Percentiles rank a stretch among this genome's conserved stretches.
phyloP scores from a whole-genome alignment of 2,113 vertebrate genomes.

The Brienomyrus brachyistius region DNA sequence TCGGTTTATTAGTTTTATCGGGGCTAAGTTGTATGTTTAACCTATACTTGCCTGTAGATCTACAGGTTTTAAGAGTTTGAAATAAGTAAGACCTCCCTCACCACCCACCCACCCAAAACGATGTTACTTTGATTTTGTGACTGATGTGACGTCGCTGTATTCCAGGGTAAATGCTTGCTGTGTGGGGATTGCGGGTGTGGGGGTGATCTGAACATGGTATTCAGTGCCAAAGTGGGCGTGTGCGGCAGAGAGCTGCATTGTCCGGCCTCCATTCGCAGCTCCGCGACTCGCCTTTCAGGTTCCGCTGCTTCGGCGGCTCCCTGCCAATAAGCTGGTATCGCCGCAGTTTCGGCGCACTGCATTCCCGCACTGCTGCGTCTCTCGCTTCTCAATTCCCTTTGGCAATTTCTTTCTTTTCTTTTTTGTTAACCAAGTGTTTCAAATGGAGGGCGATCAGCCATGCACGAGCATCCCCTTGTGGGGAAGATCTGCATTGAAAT shows the following conservation, averaged over 20 bases:
- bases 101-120: neutral
- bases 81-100: neutral
- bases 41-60: neutral
- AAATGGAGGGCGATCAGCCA: neutral
- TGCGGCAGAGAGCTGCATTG: neutral
- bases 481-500: neutral
- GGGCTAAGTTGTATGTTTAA: neutral
- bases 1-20: neutral
- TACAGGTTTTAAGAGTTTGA: neutral
- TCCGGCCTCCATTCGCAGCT: neutral
- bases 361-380: conserved; percentile 42
- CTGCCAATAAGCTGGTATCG: conserved; percentile 49
- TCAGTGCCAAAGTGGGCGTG: neutral
- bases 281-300: conserved; percentile 52
- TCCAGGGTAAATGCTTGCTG: neutral
- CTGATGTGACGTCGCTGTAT: neutral
- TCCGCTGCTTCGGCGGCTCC: conserved; percentile 56
- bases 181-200: neutral
- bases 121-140: neutral
- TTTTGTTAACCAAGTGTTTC: neutral
- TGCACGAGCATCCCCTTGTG: neutral
- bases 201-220: neutral
- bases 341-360: conserved; percentile 51
- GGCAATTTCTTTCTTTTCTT: neutral
- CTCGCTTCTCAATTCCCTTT: neutral